phyloP scores from a whole-genome alignment of 2,888 invertebrate genomes.

The Philereme vetulata region DNA sequence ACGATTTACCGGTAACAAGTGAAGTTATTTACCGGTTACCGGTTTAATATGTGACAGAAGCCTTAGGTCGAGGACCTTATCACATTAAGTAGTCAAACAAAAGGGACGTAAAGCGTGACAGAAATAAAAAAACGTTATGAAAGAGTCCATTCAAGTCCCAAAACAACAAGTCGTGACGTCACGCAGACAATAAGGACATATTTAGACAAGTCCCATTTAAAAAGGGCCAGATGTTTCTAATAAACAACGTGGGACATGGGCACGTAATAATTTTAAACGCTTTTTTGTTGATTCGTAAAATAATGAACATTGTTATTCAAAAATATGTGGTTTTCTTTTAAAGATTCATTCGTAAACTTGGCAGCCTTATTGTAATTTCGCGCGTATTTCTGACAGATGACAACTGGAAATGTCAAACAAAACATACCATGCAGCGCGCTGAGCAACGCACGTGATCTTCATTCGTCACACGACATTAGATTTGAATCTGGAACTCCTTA shows the following conservation, averaged over 20 bases:
- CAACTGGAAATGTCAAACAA: conserved; percentile 44
- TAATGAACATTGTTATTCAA: conserved; percentile 1
- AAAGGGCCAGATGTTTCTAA: conserved; percentile 33
- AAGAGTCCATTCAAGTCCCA: conserved; percentile 48
- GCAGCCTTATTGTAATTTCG: not conserved
- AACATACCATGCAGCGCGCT: conserved; percentile 56
- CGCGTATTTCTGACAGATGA: conserved; percentile 35
- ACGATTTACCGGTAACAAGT: too few species aligned
- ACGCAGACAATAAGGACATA: conserved; percentile 48
- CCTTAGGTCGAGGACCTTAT: conserved; percentile 30
- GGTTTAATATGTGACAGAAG: too few species aligned
- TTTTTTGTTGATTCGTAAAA: conserved; percentile 18
- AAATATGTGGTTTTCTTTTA: too few species aligned
- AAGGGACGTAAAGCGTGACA: conserved; percentile 34
- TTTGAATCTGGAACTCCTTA: conserved; percentile 76
- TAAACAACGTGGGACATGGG: conserved; percentile 29
- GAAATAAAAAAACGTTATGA: conserved; percentile 39
- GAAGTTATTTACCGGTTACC: too few species aligned
- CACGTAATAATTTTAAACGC: conserved; percentile 22
- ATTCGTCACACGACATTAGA: conserved; percentile 77
- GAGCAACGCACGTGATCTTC: conserved; percentile 62
- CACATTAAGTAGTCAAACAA: conserved; percentile 36
- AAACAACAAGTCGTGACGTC: conserved; percentile 49
- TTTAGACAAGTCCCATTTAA: conserved; percentile 44
- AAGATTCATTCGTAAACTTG: not conserved